Evolutionary conservation across 2,113 vertebrate genomes (phyloP).

Genomic region (Anolis carolinensis): DNA sequence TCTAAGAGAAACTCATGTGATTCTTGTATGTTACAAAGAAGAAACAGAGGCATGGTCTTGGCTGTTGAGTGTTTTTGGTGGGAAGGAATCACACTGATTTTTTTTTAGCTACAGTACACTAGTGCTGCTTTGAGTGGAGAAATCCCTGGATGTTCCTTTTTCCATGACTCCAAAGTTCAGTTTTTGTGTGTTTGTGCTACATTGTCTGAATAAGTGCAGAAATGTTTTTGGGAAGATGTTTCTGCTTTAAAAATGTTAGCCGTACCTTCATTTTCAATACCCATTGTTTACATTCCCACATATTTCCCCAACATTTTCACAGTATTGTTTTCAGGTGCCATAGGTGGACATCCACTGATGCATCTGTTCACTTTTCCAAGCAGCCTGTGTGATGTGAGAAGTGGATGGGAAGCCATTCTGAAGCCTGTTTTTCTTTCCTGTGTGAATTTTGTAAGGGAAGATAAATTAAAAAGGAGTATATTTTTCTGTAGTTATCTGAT

Average conservation of each 20-base stretch:
- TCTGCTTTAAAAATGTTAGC: neutral
- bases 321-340: neutral
- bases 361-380: neutral
- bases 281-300: neutral
- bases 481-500: neutral
- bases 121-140: neutral
- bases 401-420: neutral
- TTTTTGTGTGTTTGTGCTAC: neutral
- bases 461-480: neutral
- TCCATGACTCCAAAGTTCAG: neutral
- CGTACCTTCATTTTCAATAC: neutral
- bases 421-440: neutral
- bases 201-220: neutral
- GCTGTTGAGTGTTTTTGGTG: constrained; percentile 27
- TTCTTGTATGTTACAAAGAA: neutral
- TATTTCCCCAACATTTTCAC: neutral
- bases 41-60: neutral
- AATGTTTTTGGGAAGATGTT: neutral
- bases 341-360: neutral
- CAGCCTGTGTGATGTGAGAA: neutral
- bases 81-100: constrained; percentile 33
- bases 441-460: constrained; percentile 11
- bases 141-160: no score
- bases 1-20: constrained; percentile 33
- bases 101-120: neutral